Evolutionary conservation across 23 tunicate genomes (phyloP), one percentile per base, ranked within the genome.

Genomic region (Oikopleura dioica): DNA sequence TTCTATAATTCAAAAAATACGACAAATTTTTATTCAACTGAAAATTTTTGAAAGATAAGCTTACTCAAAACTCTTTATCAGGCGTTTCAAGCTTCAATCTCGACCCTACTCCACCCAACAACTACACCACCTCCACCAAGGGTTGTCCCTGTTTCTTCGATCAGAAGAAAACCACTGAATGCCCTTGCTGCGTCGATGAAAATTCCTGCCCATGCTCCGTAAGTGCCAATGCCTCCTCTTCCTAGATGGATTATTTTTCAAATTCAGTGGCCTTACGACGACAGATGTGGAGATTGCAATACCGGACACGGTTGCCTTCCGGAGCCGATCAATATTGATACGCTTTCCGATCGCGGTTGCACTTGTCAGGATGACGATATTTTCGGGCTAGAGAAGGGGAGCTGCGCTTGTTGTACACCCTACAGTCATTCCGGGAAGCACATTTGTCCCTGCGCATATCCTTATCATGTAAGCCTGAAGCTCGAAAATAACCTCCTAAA

Each of bases 251-350:
- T n/a, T n/a, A n/a, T n/a, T n/a, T n/a, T n/a, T n/a, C n/a, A n/a
- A n/a, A n/a, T n/a, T n/a, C n/a, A n/a, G 29, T 63, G 72, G 72
- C 72, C 72, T 63, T 63, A 63, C 26, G 33, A 63, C 33, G 72
- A 63, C 72, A 23, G 72, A 63, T 63, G 72, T 63, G 72, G 72
- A 2, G 72, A 63, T 28, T 63, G 72, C 33, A 21, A 2, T 23
- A 63, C 72, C 32, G 72, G 72, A 2, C 72, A 63, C 72, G 72
- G 72, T 2, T 63, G 72, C 33, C 30, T 63, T 12, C 72, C 72
- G 26, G 72, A 63, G 26, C 72, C 72, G 33, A 63, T 63, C 30
- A 63, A 63, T 28, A 24, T 2, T 2, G 16, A 12, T 12, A 63
- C 72, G 4, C 4, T 63, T 28, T 63, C 72, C 2, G 72, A 63